Conservation (phyloP, 2,797 vertebrate genomes). For the Hoplostethus atlanticus region DNA sequence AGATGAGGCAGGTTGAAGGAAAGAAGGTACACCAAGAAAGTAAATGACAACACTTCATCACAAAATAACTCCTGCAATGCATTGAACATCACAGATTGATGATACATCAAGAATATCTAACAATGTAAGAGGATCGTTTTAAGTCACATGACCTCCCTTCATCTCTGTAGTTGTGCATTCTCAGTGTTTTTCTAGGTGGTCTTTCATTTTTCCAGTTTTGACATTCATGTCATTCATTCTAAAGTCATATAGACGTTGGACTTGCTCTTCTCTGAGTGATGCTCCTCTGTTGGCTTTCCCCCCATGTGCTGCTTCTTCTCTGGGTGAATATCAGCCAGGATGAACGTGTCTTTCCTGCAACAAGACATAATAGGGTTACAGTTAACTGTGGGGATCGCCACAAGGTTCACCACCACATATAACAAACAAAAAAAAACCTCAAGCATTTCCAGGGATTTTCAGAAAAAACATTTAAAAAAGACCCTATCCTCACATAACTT, state of each 20-base stretch:
- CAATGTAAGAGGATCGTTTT: no score
- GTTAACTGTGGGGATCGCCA: not conserved
- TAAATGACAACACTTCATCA: no score
- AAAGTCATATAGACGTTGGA: slow-evolving; percentile 16
- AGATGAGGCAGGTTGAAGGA: no score
- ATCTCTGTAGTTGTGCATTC: no score
- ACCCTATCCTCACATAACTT: no score
- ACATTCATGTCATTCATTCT: not conserved
- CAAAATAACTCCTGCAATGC: no score
- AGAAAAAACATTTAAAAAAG: no score
- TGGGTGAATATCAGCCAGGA: not conserved
- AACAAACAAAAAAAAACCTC: not conserved
- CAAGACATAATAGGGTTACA: not conserved
- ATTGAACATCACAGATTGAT: no score
- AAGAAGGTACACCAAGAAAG: no score
- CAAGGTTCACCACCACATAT: not conserved
- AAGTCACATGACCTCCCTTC: no score
- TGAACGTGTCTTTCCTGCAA: not conserved
- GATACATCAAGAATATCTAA: no score
- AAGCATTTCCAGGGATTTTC: no score
- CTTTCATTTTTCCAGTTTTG: not conserved
- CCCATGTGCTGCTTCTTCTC: not conserved
- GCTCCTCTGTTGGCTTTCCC: not conserved
- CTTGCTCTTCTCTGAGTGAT: not conserved
- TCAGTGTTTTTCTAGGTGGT: not conserved